Evolutionary conservation across 2,888 invertebrate species (phyloP).

Genomic region (Eupithecia pulchellata): DNA sequence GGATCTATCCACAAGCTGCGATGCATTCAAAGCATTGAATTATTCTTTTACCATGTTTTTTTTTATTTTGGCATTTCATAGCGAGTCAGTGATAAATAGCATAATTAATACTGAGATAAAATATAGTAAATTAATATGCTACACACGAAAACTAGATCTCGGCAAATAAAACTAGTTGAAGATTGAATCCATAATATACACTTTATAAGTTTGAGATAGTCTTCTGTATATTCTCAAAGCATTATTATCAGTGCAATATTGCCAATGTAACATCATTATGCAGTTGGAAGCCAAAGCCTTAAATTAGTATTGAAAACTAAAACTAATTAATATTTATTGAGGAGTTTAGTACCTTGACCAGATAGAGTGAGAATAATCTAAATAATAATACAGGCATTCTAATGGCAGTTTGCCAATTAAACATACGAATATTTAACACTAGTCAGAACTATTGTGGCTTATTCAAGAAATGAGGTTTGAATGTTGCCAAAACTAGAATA

Average conservation of each 20-base stretch:
- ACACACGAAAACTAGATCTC: conserved; percentile 33
- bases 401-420: background rate
- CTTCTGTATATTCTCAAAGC: background rate
- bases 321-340: conserved; percentile 22
- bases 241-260: conserved; percentile 3
- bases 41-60: background rate
- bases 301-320: conserved; percentile 19
- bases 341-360: conserved; percentile 23
- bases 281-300: conserved; percentile 22
- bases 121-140: conserved; percentile 16
- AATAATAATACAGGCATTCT: background rate
- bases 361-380: conserved; percentile 15
- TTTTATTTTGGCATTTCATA: conserved; percentile 37
- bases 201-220: background rate
- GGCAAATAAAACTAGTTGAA: conserved; percentile 14
- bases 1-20: conserved; percentile 6
- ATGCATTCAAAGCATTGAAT: conserved; percentile 2
- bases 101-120: conserved; percentile 56
- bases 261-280: background rate
- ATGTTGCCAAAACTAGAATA: background rate
- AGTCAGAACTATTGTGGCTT: background rate
- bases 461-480: background rate
- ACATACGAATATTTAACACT: background rate
- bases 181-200: background rate
- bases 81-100: conserved; percentile 36